Evolutionary conservation across 1,140 invertebrate species (phyloP).

Genomic region (Bombus pascuorum): DNA sequence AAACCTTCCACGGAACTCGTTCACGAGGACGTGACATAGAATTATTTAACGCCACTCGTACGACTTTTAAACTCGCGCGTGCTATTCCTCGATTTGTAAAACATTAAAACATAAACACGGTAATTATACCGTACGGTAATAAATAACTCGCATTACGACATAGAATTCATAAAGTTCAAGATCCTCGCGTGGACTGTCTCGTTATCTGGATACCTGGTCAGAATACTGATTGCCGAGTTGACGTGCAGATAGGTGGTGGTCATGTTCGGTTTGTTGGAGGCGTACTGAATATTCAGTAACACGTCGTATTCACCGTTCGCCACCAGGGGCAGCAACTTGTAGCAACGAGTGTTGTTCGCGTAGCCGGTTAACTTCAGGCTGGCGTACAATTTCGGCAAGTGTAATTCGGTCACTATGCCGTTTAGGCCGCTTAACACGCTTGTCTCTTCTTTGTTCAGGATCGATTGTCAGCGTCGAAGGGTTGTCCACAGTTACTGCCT

Average conservation of each 20-base stretch:
- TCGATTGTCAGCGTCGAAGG: conserved; percentile 7
- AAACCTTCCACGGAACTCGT: neutral
- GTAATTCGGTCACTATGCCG: neutral
- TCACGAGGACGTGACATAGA: neutral
- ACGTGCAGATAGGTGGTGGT: conserved; percentile 24
- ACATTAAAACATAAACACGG: neutral
- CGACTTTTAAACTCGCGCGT: neutral
- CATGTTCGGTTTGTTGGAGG: conserved; percentile 19
- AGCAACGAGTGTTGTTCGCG: neutral
- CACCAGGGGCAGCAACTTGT: neutral
- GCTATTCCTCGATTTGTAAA: too few relatives aligned
- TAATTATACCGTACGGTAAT: neutral
- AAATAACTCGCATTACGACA: neutral
- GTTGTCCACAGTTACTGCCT: neutral
- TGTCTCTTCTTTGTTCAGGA: too few relatives aligned
- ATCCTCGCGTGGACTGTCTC: conserved; percentile 11
- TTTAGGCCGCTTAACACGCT: neutral
- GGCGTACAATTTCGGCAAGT: conserved; percentile 16
- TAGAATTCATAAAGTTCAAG: conserved; percentile 13
- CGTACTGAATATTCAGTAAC: conserved; percentile 24
- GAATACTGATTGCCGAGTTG: conserved; percentile 8
- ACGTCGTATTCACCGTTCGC: neutral
- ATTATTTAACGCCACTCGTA: neutral
- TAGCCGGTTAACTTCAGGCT: neutral
- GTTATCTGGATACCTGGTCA: neutral